Evolutionary conservation across 2,888 invertebrate species (phyloP), one percentile per base, ranked within the genome.

Genomic region (Sphinx pinastri): DNA sequence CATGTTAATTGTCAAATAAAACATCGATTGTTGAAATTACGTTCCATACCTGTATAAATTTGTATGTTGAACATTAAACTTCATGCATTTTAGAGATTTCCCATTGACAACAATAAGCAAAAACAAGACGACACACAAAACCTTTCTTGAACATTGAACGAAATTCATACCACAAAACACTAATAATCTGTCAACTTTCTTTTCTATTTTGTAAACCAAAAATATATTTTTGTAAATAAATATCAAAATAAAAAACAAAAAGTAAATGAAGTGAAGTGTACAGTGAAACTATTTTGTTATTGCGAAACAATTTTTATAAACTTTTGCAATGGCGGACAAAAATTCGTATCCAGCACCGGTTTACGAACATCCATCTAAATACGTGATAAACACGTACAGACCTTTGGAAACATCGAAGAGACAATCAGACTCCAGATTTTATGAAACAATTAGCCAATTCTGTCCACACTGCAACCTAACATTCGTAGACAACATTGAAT

Each of bases 381-480:
- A 63, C 49, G n/a, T 47, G 6, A 59, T 59, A 47, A 47, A 19
- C 16, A 5, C 58, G 1, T 19, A 47, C 49, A 49, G 49, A 5
- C 12, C 47, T 7, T 12, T 63, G 13, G 63, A 63, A 1, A 12
- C 49, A 5, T 1, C n/a, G 63, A 63, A 63, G 19, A 63, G 49
- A 13, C 5, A 11, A 4, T 6, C 63, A 0, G 60, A 60, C 14
- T 11, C n/a, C 7, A 16, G 19, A 11, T 63, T 13, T 3, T 63
- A 49, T 13, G 63, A 63, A 19, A 49, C 47, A 2, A 11, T 63
- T 2, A 63, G 63, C 13, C 55, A 57, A 31, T 79, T 74, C 67
- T 88, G 88, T 51, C 38, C 74, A 0, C 79, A 82, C n/a, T 88
- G 88, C 58, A 73, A 83, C 51, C 70, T 87, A 0, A 76, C 81